Base-by-base conservation (phyloP, 1,140 invertebrate genomes). In the Cardiocondyla obscurior region DNA sequence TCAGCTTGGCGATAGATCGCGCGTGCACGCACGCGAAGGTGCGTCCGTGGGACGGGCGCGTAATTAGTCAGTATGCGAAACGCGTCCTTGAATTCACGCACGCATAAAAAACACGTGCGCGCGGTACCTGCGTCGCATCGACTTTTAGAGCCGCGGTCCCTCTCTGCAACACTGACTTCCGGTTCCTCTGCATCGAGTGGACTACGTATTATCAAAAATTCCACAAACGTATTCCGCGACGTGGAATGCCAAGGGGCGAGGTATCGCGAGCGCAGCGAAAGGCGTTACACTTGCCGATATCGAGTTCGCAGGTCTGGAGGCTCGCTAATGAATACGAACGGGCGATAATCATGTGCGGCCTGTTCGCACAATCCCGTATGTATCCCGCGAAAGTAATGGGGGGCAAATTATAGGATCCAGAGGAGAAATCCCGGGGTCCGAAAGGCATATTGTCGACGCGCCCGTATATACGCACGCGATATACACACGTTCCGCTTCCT, bases 51-150 rank as follows among this genome's bases (percentile, higher is more conserved):
- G 65, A 55, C 36, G 51, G 22, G 16, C 65, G 77, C 53, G 51
- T 81, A 81, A 81, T 81, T 81, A 81, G 67, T 14, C 39, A 49
- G 65, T 81, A 81, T 72, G 77, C 51, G 77, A 69, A 72, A 81
- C 25, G 64, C 49, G 53, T 81, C 67, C 53, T 81, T 81, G 77
- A 73, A 58, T 57, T 73, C 39, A 30, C 42, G 3, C 33, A 22
- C 36, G n/a, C 33, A 5, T n/a, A n/a, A n/a, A 28, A 33, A 39
- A 33, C 8, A 19, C 12, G 19, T 28, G 8, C 12, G 16, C 22
- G 33, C 14, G 8, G 22, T 12, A 6, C 30, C 3, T 28, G 25
- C 51, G 12, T 51, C 57, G 22, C 28, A 51, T 16, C 22, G 46
- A 42, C 46, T 42, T 69, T 49, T 53, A 36, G 3, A 53, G 69